A percentile compares a stretch with the other conserved stretches of the same genome.
Conservation (phyloP, 2,113 vertebrate genomes). For the Ploceus nigricollis region DNA sequence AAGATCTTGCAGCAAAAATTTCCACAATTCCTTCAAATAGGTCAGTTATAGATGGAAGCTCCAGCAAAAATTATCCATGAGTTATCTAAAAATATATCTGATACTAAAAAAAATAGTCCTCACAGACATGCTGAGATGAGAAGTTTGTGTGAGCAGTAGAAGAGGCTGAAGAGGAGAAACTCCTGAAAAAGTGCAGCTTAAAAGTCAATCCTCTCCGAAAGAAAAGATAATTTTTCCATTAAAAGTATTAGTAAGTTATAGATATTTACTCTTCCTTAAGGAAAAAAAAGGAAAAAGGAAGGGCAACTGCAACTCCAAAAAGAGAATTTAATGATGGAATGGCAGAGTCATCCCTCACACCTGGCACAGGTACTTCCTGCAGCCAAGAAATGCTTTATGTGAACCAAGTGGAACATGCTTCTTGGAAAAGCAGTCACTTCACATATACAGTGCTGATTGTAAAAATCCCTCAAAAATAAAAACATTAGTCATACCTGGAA, state of each 20-base stretch:
- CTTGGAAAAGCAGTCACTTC: not conserved
- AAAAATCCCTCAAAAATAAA: not conserved
- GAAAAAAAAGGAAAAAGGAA: not conserved
- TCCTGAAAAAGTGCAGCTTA: not conserved
- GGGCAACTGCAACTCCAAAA: not conserved
- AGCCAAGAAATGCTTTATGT: not conserved
- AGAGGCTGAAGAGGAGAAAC: not conserved
- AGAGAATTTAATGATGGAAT: not conserved
- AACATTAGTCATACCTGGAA: not conserved
- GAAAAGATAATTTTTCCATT: not conserved
- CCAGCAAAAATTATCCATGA: not conserved
- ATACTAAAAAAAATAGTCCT: not conserved
- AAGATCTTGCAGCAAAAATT: not conserved
- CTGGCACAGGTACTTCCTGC: not conserved
- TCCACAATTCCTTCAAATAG: conserved; percentile 21
- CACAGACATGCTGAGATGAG: not conserved
- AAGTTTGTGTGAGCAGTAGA: not conserved
- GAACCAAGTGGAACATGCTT: accelerated
- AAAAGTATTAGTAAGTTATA: not conserved
- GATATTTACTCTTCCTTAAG: not conserved
- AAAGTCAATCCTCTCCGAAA: not conserved
- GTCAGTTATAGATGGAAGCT: conserved; percentile 40
- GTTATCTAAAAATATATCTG: conserved; percentile 4
- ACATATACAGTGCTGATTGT: accelerated
- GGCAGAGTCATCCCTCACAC: not conserved